Conservation (phyloP, 2,797 vertebrate species). For the Clarias laeviceps region DNA sequence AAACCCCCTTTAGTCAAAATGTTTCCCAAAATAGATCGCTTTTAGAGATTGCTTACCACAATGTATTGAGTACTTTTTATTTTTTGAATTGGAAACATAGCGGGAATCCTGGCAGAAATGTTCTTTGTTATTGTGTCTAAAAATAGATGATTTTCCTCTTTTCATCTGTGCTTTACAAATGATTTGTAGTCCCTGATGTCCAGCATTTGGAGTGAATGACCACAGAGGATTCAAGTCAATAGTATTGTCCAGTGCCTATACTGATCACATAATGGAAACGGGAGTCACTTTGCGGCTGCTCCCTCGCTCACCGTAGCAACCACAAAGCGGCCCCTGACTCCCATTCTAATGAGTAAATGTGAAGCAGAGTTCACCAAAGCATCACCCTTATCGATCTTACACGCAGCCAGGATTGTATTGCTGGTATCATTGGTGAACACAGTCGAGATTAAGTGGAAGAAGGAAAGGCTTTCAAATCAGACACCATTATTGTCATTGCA, state of each 20-base stretch:
- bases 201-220: slow-evolving; percentile 8
- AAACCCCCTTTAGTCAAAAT: slow-evolving; percentile 35
- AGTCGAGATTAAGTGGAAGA: neutral
- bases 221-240: slow-evolving; percentile 6
- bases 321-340: slow-evolving; percentile 30
- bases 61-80: neutral
- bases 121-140: neutral
- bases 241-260: slow-evolving; percentile 10
- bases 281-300: slow-evolving; percentile 17
- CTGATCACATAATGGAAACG: slow-evolving; percentile 26
- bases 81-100: neutral
- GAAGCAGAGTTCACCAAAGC: slow-evolving; percentile 25
- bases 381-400: slow-evolving; percentile 31
- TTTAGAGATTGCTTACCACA: neutral
- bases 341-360: slow-evolving; percentile 35
- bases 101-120: neutral
- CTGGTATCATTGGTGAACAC: neutral
- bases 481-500: slow-evolving; percentile 34
- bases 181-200: neutral
- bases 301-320: slow-evolving; percentile 10
- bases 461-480: slow-evolving; percentile 17
- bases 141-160: neutral
- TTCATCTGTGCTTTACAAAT: neutral
- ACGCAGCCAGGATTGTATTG: slow-evolving; percentile 11
- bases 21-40: neutral